Evolutionary conservation across 2,113 vertebrate genomes (phyloP).

Genomic region (Platanista minor): DNA sequence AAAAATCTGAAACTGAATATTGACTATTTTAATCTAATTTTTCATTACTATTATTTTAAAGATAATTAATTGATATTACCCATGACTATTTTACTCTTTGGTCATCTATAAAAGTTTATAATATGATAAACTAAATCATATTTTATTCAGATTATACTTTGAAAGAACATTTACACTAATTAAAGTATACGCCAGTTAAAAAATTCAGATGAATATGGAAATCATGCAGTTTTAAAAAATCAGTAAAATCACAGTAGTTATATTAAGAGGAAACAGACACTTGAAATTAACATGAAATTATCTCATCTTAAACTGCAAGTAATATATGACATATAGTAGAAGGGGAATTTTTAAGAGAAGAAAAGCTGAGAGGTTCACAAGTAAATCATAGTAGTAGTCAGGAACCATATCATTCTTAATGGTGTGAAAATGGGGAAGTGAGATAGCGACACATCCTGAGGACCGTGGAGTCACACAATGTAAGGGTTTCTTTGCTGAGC

Average conservation of each 20-base stretch:
- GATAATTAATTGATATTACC: background rate
- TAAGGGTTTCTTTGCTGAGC: conserved; percentile 33
- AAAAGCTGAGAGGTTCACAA: background rate
- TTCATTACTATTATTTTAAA: background rate
- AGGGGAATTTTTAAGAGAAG: conserved; percentile 44
- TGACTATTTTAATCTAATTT: background rate
- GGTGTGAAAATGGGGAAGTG: conserved; percentile 51
- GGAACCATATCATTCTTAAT: conserved; percentile 59
- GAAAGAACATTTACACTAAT: conserved; percentile 40
- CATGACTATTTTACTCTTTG: background rate
- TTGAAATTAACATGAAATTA: conserved; percentile 67
- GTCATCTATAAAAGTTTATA: background rate
- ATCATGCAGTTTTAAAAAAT: conserved; percentile 55
- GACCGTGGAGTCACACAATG: background rate
- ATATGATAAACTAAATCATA: background rate
- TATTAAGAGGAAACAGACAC: conserved; percentile 44
- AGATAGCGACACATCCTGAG: background rate
- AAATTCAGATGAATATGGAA: conserved; percentile 58
- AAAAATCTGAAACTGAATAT: background rate
- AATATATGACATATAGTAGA: conserved; percentile 25
- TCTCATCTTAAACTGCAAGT: conserved; percentile 29
- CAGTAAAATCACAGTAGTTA: conserved; percentile 52
- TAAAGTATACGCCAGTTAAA: conserved; percentile 44
- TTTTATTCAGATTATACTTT: conserved; percentile 33
- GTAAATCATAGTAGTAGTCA: background rate